Conservation (phyloP, 1,140 invertebrate species). For the Orussus abietinus region DNA sequence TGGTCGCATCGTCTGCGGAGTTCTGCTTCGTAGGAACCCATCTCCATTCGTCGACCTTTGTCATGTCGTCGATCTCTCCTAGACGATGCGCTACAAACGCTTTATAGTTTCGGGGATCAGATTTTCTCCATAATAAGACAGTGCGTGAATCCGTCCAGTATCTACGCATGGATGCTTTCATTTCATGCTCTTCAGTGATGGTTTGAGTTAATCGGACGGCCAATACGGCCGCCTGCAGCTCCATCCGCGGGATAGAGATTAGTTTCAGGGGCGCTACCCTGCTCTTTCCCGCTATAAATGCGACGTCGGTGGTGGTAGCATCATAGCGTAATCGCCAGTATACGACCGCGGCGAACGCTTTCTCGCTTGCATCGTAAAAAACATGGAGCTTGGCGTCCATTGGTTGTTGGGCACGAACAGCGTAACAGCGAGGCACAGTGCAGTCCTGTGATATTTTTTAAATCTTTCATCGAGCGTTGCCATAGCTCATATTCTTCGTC, state of each 20-base stretch:
- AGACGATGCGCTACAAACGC: conserved; percentile 42
- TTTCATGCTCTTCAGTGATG: conserved; percentile 9
- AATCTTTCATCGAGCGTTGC: conserved; percentile 4
- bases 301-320: neutral
- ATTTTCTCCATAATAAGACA: conserved; percentile 33
- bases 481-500: neutral
- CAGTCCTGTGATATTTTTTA: neutral
- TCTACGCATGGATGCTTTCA: conserved; percentile 2
- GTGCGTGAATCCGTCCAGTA: conserved; percentile 41
- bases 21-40: conserved; percentile 31
- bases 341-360: conserved; percentile 24
- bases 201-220: conserved; percentile 14
- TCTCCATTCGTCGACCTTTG: conserved; percentile 21
- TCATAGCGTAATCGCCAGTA: conserved; percentile 20
- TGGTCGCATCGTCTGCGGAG: conserved; percentile 32
- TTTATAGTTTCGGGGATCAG: conserved; percentile 23
- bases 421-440: too few species aligned
- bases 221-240: conserved; percentile 29
- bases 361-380: conserved; percentile 32
- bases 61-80: conserved; percentile 35
- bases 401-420: neutral
- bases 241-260: conserved; percentile 24
- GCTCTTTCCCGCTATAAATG: conserved; percentile 23
- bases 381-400: conserved; percentile 21
- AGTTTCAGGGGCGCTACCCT: conserved; percentile 26